phyloP scores from a whole-genome alignment of 2,797 vertebrate species.

The Hybognathus amarus region DNA sequence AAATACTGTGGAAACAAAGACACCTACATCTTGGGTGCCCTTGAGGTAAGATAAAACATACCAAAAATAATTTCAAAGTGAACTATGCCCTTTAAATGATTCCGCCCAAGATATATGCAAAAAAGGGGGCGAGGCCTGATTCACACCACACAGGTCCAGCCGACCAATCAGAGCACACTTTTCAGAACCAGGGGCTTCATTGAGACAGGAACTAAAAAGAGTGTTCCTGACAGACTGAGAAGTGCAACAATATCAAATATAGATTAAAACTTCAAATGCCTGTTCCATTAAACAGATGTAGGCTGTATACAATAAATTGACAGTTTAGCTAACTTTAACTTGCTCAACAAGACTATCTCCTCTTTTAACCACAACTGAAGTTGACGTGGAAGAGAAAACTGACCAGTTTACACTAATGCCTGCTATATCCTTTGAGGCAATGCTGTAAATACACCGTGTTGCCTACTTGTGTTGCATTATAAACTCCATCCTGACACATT shows the following conservation, averaged over 20 bases:
- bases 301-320: too few relatives aligned
- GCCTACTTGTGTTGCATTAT: slow-evolving; percentile 14
- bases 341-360: not conserved
- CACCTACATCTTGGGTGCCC: too few relatives aligned
- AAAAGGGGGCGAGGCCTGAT: not conserved
- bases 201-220: not conserved
- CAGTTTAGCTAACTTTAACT: not conserved
- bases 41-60: too few relatives aligned
- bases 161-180: not conserved
- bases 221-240: not conserved
- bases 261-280: too few relatives aligned
- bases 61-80: too few relatives aligned
- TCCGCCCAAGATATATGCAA: not conserved
- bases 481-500: slow-evolving; percentile 24
- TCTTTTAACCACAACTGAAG: not conserved
- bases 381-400: not conserved
- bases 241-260: not conserved
- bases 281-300: too few relatives aligned
- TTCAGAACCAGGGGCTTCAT: not conserved
- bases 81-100: not conserved
- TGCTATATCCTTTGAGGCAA: not conserved
- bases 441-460: not conserved
- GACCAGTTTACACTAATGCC: not conserved
- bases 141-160: not conserved
- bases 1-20: too few relatives aligned